These are phyloP conservation scores for Hepsetus odoe DNA, from an alignment of 2,113 vertebrate species.

Conservation along the genomic window DNA sequence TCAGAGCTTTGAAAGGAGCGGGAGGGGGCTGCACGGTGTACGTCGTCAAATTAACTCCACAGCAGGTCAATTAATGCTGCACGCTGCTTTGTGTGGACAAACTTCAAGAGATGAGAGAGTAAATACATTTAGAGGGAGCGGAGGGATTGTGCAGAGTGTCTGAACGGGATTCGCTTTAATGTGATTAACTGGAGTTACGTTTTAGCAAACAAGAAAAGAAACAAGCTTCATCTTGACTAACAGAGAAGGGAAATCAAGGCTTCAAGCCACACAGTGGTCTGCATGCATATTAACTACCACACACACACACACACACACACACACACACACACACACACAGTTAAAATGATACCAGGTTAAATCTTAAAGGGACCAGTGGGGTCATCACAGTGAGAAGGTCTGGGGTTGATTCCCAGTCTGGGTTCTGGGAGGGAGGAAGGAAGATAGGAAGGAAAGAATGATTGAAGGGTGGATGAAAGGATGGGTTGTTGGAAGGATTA, in stretches of 20 bases:
- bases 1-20: constrained; percentile 59
- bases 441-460: too few species aligned
- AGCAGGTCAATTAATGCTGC: constrained; percentile 67
- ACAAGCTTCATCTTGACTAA: neutral
- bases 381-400: too few species aligned
- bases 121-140: neutral
- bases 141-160: neutral
- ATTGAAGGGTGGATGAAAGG: too few species aligned
- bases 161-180: neutral
- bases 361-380: too few species aligned
- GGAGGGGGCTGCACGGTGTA: constrained; percentile 24
- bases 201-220: neutral
- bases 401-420: too few species aligned
- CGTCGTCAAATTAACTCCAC: constrained; percentile 62
- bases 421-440: too few species aligned
- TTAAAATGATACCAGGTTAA: too few species aligned
- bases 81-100: constrained; percentile 55
- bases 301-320: constrained; percentile 5
- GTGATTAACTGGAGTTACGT: neutral
- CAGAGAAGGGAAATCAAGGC: constrained; percentile 14
- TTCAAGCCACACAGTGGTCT: constrained; percentile 3
- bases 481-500: too few species aligned
- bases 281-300: too few species aligned
- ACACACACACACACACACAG: constrained; percentile 13
- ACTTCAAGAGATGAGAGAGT: constrained; percentile 49